phyloP scores from a whole-genome alignment of 92 coral and sea anemone species.

The Plumapathes pennacea region DNA sequence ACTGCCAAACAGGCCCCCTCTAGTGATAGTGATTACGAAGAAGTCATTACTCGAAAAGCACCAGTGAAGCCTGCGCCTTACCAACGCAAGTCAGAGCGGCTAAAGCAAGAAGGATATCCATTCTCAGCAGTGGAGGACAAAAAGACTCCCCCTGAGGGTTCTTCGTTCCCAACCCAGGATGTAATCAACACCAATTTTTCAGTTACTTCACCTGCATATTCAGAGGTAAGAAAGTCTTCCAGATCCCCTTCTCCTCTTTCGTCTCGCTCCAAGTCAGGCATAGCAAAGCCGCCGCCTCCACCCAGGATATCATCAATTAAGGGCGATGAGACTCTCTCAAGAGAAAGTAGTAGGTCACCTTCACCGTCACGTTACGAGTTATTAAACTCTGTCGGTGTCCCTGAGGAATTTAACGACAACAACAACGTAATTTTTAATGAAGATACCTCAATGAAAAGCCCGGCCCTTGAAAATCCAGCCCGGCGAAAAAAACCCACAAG shows the following conservation, averaged over 20 bases:
- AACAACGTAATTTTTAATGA: too few relatives aligned
- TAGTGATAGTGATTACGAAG: background rate
- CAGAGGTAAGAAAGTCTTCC: background rate
- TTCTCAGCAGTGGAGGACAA: slow-evolving; percentile 19
- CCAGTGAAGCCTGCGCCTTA: background rate
- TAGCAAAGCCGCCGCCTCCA: slow-evolving; percentile 38
- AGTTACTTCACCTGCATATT: too few relatives aligned
- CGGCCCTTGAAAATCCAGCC: too few relatives aligned
- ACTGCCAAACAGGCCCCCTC: background rate
- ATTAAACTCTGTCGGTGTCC: too few relatives aligned
- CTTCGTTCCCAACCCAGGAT: slow-evolving; percentile 15
- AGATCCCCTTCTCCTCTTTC: slow-evolving; percentile 15
- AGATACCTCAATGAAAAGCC: too few relatives aligned
- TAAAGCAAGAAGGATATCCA: background rate
- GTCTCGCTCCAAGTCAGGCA: background rate
- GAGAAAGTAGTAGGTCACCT: too few relatives aligned
- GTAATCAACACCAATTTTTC: background rate
- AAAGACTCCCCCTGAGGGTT: slow-evolving; percentile 27
- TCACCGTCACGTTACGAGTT: too few relatives aligned
- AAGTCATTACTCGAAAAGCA: background rate
- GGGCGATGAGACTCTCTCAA: too few relatives aligned
- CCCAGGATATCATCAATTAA: slow-evolving; percentile 31
- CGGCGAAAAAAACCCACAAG: too few relatives aligned
- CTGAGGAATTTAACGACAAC: too few relatives aligned
- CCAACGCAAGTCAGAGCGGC: background rate